phyloP scores from a whole-genome alignment of 2,113 vertebrate genomes.

The Sinocyclocheilus rhinocerous region DNA sequence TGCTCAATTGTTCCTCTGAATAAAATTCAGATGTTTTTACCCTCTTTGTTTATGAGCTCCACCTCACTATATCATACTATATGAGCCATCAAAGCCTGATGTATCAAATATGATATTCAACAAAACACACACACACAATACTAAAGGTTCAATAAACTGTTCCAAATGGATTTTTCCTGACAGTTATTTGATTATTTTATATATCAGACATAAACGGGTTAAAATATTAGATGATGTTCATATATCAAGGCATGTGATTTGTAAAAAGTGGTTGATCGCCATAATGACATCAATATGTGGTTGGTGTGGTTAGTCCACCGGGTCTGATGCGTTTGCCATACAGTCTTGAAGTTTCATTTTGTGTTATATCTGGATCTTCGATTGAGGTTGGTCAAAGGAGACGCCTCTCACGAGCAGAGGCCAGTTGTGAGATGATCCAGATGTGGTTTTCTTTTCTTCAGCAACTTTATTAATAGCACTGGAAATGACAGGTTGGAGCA shows the following conservation, averaged over 20 bases:
- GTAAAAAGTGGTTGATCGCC: background rate
- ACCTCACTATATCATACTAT: too few species aligned
- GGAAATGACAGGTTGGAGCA: slow-evolving; percentile 25
- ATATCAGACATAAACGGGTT: too few species aligned
- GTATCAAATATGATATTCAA: too few species aligned
- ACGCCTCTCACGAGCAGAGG: background rate
- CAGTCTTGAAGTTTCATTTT: background rate
- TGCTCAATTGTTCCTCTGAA: too few species aligned
- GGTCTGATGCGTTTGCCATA: background rate
- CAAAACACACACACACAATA: too few species aligned
- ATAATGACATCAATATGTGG: background rate
- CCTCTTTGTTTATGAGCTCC: too few species aligned
- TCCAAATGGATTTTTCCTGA: too few species aligned
- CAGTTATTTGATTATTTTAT: too few species aligned
- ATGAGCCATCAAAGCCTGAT: too few species aligned
- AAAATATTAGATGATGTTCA: background rate
- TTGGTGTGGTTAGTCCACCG: background rate
- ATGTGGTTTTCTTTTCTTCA: slow-evolving; percentile 31
- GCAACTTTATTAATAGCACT: slow-evolving; percentile 48
- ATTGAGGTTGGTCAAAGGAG: background rate
- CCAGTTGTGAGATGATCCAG: slow-evolving; percentile 33
- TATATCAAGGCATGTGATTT: background rate
- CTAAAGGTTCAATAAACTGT: too few species aligned
- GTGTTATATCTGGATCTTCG: background rate
- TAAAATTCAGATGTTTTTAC: too few species aligned